These are phyloP conservation scores for Sorex maritimensis DNA, from an alignment of 2,797 vertebrate genomes.

Conservation along the genomic window DNA sequence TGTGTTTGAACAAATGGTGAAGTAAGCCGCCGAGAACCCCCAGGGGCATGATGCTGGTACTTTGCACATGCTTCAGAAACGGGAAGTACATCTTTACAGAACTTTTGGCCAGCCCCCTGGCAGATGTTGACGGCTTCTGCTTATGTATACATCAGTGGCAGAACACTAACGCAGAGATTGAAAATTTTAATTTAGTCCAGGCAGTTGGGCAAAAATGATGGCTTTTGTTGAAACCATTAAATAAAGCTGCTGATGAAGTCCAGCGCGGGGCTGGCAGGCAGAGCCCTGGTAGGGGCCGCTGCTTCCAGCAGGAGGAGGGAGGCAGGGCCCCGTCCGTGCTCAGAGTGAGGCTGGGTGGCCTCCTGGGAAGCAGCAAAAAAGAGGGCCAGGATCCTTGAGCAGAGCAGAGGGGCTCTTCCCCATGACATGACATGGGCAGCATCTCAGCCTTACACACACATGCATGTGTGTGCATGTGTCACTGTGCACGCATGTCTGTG, in stretches of 20 bases:
- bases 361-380: background rate
- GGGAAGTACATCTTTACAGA: constrained; percentile 93
- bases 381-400: background rate
- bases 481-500: too few species aligned
- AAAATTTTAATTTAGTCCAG: constrained; percentile 95
- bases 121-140: constrained; percentile 96
- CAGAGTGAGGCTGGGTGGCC: constrained; percentile 81
- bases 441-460: too few species aligned
- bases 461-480: too few species aligned
- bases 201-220: constrained; percentile 95
- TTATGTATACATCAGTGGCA: constrained; percentile 94
- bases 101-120: constrained; percentile 94
- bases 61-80: constrained; percentile 95
- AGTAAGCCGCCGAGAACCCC: constrained; percentile 93
- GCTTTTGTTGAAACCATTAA: constrained; percentile 94
- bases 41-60: constrained; percentile 93
- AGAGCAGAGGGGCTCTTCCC: background rate
- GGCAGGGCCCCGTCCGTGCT: constrained; percentile 84
- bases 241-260: constrained; percentile 94
- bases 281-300: constrained; percentile 89
- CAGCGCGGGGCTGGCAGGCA: constrained; percentile 91
- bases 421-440: too few species aligned
- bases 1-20: constrained; percentile 94
- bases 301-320: constrained; percentile 89
- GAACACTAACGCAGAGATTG: constrained; percentile 94